Conservation (phyloP, 2,888 invertebrate genomes). For the Bellardia pandia region DNA sequence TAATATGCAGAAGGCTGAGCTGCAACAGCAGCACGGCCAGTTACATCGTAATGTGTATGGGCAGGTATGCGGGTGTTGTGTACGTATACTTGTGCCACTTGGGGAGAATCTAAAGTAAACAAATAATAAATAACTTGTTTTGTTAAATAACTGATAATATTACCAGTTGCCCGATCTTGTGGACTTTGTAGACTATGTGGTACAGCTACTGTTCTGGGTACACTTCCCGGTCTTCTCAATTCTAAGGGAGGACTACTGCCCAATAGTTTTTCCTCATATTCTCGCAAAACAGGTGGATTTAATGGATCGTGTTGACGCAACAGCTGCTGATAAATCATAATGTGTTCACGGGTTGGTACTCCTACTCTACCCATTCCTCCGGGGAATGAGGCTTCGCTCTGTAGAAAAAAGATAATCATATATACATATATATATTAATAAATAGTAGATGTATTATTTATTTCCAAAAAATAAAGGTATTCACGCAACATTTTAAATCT, state of each 20-base stretch:
- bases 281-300: conserved; percentile 77
- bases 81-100: conserved; percentile 88
- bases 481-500: too few species aligned
- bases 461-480: too few species aligned
- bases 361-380: conserved; percentile 81
- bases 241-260: conserved; percentile 90
- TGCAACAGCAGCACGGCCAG: conserved; percentile 79
- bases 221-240: conserved; percentile 87
- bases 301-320: conserved; percentile 85
- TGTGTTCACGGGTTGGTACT: conserved; percentile 79
- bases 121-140: background rate
- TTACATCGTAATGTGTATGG: conserved; percentile 84
- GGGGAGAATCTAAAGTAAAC: conserved; percentile 86
- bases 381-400: conserved; percentile 85
- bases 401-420: conserved; percentile 51
- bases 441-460: too few species aligned
- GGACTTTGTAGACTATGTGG: conserved; percentile 89
- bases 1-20: conserved; percentile 83
- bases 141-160: conserved; percentile 41
- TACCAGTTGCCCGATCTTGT: conserved; percentile 88
- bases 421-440: too few species aligned
- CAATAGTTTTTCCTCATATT: conserved; percentile 85
- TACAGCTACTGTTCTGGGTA: conserved; percentile 87
- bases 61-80: conserved; percentile 85
- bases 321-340: conserved; percentile 84